Evolutionary conservation across 2,113 vertebrate genomes (phyloP).

Genomic region (Boulengeromyrus knoepffleri): DNA sequence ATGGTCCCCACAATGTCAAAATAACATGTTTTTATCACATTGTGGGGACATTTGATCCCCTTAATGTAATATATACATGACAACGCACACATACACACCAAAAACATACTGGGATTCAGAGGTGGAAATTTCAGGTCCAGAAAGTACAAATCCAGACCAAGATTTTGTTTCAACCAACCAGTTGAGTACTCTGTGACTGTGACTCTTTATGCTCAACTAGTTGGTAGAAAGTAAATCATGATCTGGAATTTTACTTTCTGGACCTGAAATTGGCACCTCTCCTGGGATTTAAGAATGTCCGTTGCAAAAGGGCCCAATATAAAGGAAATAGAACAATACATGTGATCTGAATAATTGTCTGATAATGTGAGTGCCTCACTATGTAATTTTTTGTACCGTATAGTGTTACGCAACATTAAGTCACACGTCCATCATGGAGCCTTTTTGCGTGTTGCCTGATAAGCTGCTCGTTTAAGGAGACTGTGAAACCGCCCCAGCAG

Average conservation of each 20-base stretch:
- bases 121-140: too few relatives aligned
- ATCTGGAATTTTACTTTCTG: too few relatives aligned
- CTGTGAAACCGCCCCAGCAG: neutral
- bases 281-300: neutral
- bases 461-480: neutral
- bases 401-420: neutral
- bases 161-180: too few relatives aligned
- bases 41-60: neutral
- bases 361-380: neutral
- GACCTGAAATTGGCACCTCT: too few relatives aligned
- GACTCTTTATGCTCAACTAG: too few relatives aligned
- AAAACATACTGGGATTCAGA: neutral
- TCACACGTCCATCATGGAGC: neutral
- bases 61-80: neutral
- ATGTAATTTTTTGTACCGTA: neutral
- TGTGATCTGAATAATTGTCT: neutral
- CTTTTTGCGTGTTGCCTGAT: neutral
- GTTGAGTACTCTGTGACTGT: too few relatives aligned
- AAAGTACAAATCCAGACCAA: too few relatives aligned
- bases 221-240: too few relatives aligned
- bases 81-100: neutral
- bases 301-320: too few relatives aligned
- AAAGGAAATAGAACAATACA: neutral
- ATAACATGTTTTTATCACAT: neutral
- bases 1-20: neutral